Percentiles rank a stretch among this genome's conserved stretches.
These are phyloP conservation scores for Procavia capensis DNA, from an alignment of 2,113 vertebrate genomes.

Conservation along the genomic window DNA sequence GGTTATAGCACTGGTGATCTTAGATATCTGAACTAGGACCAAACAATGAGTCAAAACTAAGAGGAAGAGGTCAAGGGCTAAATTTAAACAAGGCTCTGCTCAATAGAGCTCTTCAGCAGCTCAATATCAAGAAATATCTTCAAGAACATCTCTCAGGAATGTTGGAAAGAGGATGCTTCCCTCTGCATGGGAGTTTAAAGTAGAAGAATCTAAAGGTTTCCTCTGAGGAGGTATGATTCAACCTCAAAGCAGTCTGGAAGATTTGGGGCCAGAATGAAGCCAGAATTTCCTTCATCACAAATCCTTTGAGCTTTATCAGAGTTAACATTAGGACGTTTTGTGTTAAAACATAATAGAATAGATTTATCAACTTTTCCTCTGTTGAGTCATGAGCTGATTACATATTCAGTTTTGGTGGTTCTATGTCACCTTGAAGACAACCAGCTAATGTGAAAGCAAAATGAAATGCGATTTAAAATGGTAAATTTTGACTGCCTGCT, in stretches of 20 bases:
- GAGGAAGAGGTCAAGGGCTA: fast-evolving
- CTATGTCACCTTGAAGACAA: slow-evolving; percentile 57
- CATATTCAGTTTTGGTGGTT: slow-evolving; percentile 63
- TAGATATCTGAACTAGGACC: neutral
- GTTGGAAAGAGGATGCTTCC: fast-evolving
- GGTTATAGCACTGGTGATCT: neutral
- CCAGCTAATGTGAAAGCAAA: slow-evolving; percentile 72
- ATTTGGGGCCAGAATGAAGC: neutral
- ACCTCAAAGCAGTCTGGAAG: neutral
- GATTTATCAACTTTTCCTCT: slow-evolving; percentile 50
- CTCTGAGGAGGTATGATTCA: neutral
- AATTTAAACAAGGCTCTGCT: fast-evolving
- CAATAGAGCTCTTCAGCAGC: fast-evolving
- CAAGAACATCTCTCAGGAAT: neutral
- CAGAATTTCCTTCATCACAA: neutral
- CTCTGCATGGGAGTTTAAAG: neutral
- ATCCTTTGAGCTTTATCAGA: neutral
- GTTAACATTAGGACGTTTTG: slow-evolving; percentile 16
- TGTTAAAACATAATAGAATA: slow-evolving; percentile 41
- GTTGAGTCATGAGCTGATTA: slow-evolving; percentile 56
- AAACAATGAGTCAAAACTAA: fast-evolving
- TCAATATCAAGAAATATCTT: fast-evolving
- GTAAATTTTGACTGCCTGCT: slow-evolving; percentile 69
- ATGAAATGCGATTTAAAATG: slow-evolving; percentile 71
- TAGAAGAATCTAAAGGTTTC: fast-evolving